Base-by-base conservation (phyloP, 92 coral and sea anemone genomes). In the Chrysogorgia sp. region DNA sequence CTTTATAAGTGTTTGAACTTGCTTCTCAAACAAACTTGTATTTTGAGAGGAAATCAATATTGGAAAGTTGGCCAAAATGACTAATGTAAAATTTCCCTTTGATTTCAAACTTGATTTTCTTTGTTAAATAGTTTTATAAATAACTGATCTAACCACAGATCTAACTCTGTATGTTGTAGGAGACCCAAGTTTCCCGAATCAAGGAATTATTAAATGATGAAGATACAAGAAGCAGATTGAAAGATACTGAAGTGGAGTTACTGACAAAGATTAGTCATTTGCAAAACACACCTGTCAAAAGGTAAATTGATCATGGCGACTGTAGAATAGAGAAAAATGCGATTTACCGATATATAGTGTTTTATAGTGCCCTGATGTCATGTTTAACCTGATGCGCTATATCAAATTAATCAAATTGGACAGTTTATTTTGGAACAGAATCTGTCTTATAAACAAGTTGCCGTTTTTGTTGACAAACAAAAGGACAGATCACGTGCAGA, bases 161-260 rank as follows among this genome's bases (percentile, higher is more conserved):
- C 20, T 5, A 22, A 55, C 31, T 17, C 40, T 82, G 48, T 25
- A 40, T 78, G 17, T 20, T 57, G 29, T 72, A 94, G 98, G 98
- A 94, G 32, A 90, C 96, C 3, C 98, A 94, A 86, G 98, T 94
- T 26, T 92, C 98, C 19, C 81, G 92, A 66, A 94, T 94, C 58
- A 90, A 96, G 26, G 98, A 94, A 79, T 84, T 94, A 49, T 53
- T 94, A 15, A 92, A 76, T 50, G 98, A 94, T 82, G 92, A 94
- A 69, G 96, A 92, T 70, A 83, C 98, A 35, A 90, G 90, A 90
- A 90, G 91, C 77, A 72, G 90, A 7, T 82, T 94, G 75, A 89
- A 94, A 74, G 98, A 94, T 52, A 89, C 92, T 45, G 98, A 94
- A 72, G 82, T 93, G 41, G 94, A 90, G 40, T 89, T 96, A 8